A percentile compares a stretch with the other conserved stretches of the same genome.
phyloP scores from a whole-genome alignment of 2,888 invertebrate species.

The Odiellus spinosus region DNA sequence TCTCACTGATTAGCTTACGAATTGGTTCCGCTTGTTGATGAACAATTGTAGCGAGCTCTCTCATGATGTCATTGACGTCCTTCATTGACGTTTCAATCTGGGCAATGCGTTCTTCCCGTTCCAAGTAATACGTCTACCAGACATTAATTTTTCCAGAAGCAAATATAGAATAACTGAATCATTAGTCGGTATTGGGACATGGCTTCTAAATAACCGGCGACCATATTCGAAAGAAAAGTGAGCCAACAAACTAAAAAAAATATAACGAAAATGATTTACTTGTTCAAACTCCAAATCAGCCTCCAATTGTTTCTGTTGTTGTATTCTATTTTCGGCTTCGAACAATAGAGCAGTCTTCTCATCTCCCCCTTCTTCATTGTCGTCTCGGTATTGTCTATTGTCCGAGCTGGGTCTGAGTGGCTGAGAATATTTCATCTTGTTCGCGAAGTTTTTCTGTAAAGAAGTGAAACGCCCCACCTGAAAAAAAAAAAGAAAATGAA shows the following conservation, averaged over 20 bases:
- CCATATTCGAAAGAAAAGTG: background rate
- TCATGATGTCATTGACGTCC: conserved; percentile 93
- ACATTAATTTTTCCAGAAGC: conserved; percentile 46
- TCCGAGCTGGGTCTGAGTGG: background rate
- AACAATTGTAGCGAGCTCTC: conserved; percentile 82
- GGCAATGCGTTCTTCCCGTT: conserved; percentile 74
- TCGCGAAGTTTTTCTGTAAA: background rate
- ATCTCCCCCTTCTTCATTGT: conserved; percentile 30
- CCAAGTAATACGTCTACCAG: conserved; percentile 64
- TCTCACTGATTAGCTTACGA: conserved; percentile 39
- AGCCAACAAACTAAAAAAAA: background rate
- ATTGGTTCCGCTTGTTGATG: conserved; percentile 83
- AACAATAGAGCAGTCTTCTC: conserved; percentile 25
- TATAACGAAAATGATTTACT: conserved; percentile 23
- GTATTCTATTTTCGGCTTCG: conserved; percentile 23
- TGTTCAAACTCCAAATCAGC: conserved; percentile 28
- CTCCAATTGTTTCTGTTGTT: conserved; percentile 29
- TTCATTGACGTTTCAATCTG: conserved; percentile 83
- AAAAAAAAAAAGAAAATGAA: too few species aligned
- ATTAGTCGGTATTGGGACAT: too few species aligned
- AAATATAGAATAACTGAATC: background rate
- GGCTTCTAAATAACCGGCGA: too few species aligned
- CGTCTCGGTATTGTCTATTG: conserved; percentile 23
- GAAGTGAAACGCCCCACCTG: too few species aligned
- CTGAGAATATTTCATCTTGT: background rate